A percentile compares a stretch with the other conserved stretches of the same genome.
Evolutionary conservation across 1,140 invertebrate species (phyloP).

Genomic region (Drosophila chauvacae): DNA sequence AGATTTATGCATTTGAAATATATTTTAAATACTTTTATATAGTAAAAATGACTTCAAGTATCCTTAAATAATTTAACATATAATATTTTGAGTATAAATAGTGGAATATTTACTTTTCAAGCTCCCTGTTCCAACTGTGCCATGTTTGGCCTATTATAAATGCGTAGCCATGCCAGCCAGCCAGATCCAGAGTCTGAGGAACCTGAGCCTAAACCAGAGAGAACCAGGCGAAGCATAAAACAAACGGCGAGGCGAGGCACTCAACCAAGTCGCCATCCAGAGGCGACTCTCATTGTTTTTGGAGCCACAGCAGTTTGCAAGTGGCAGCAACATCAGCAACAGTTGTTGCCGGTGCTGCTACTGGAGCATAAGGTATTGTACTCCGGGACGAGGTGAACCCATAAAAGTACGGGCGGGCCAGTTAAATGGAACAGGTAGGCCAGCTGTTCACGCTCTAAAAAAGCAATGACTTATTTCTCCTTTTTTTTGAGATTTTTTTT

Average conservation of each 20-base stretch:
- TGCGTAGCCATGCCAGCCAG: constrained; percentile 65
- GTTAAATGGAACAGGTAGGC: constrained; percentile 78
- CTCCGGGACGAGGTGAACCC: constrained; percentile 61
- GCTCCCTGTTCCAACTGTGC: constrained; percentile 46
- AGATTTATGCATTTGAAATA: too few species aligned
- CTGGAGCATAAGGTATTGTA: constrained; percentile 70
- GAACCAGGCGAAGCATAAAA: constrained; percentile 76
- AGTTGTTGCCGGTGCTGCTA: constrained; percentile 53
- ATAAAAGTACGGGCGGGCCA: constrained; percentile 78
- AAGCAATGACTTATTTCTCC: constrained; percentile 63
- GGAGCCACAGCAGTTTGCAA: constrained; percentile 48
- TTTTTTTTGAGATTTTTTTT: constrained; percentile 17
- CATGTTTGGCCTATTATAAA: constrained; percentile 70
- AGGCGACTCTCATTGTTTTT: constrained; percentile 59
- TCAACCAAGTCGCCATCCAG: constrained; percentile 70
- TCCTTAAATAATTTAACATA: not conserved
- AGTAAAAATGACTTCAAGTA: not conserved
- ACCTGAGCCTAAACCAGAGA: constrained; percentile 51
- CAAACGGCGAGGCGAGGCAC: constrained; percentile 73
- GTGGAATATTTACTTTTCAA: too few species aligned
- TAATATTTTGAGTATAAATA: too few species aligned
- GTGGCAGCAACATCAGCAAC: constrained; percentile 56
- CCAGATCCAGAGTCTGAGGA: constrained; percentile 44
- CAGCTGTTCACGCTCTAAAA: constrained; percentile 81
- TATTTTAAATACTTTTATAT: not conserved